Conservation (phyloP, 2,113 vertebrate species). For the Proteles cristata region DNA sequence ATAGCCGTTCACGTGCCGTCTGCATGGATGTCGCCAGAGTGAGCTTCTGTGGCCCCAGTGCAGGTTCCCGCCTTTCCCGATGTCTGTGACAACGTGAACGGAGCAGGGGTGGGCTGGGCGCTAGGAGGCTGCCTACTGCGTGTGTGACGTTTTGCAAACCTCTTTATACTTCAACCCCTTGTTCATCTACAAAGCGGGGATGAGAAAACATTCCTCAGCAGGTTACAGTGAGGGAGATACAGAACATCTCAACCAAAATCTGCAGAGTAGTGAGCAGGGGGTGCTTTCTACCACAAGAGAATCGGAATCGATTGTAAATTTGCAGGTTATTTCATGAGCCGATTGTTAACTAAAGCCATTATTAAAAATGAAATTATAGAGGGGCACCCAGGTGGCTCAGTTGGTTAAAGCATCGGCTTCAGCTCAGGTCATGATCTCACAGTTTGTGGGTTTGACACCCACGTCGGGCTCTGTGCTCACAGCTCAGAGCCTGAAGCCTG, state of each 20-base stretch:
- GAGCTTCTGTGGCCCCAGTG: background rate
- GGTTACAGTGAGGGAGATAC: accelerated
- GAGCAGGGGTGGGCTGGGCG: background rate
- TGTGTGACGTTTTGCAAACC: too few species aligned
- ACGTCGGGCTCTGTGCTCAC: too few species aligned
- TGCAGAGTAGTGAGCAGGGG: accelerated
- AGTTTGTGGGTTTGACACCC: too few species aligned
- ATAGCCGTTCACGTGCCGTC: accelerated
- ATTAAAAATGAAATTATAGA: background rate
- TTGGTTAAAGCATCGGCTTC: too few species aligned
- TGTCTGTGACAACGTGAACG: background rate
- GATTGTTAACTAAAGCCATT: background rate
- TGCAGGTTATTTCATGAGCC: background rate
- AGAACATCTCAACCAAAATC: too few species aligned
- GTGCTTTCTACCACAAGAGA: background rate
- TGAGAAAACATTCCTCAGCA: accelerated
- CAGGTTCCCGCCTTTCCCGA: accelerated
- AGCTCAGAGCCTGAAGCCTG: too few species aligned
- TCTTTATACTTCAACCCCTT: background rate
- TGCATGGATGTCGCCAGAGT: background rate
- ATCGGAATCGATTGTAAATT: background rate
- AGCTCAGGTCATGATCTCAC: too few species aligned
- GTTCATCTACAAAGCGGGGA: accelerated
- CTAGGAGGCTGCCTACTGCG: background rate
- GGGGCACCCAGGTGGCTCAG: too few species aligned